A percentile compares a stretch with the other conserved stretches of the same genome.
phyloP scores from a whole-genome alignment of 2,113 vertebrate species.

The Chaetodon auriga region DNA sequence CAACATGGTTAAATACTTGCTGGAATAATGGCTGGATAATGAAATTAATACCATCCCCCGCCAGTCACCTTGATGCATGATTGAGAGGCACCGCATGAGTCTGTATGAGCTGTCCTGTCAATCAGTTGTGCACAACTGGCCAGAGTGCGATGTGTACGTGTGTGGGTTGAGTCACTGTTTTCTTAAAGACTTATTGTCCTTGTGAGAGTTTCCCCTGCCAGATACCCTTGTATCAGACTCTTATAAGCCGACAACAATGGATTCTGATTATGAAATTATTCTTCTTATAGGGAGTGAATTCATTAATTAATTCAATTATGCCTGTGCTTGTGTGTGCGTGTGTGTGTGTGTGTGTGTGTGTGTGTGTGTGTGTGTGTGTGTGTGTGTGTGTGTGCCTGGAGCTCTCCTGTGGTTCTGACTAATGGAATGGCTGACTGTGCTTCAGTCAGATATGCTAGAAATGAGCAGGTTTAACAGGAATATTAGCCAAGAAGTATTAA shows the following conservation, averaged over 20 bases:
- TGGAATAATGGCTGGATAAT: slow-evolving; percentile 69
- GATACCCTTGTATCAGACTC: slow-evolving; percentile 34
- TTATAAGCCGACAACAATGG: slow-evolving; percentile 66
- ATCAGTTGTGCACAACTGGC: slow-evolving; percentile 43
- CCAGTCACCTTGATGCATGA: slow-evolving; percentile 78
- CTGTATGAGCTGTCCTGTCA: slow-evolving; percentile 54
- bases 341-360: not conserved
- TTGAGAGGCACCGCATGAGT: slow-evolving; percentile 39
- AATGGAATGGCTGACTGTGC: slow-evolving; percentile 82
- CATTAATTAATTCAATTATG: slow-evolving; percentile 72
- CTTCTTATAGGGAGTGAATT: slow-evolving; percentile 50
- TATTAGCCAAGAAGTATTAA: slow-evolving; percentile 46
- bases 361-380: slow-evolving; percentile 7
- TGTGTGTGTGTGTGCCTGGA: slow-evolving; percentile 30
- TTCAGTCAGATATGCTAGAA: slow-evolving; percentile 47
- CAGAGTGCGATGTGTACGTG: too few species aligned
- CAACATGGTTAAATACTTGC: slow-evolving; percentile 59
- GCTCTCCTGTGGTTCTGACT: slow-evolving; percentile 48
- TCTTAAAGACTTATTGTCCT: slow-evolving; percentile 60
- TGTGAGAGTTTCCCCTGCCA: slow-evolving; percentile 34
- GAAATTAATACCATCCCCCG: slow-evolving; percentile 58
- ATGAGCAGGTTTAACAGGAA: slow-evolving; percentile 47
- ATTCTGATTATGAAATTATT: slow-evolving; percentile 66
- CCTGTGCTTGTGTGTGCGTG: slow-evolving; percentile 7
- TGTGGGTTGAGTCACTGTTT: not conserved